phyloP scores from a whole-genome alignment of 2,888 invertebrate genomes.

The Pogonocherus hispidulus region DNA sequence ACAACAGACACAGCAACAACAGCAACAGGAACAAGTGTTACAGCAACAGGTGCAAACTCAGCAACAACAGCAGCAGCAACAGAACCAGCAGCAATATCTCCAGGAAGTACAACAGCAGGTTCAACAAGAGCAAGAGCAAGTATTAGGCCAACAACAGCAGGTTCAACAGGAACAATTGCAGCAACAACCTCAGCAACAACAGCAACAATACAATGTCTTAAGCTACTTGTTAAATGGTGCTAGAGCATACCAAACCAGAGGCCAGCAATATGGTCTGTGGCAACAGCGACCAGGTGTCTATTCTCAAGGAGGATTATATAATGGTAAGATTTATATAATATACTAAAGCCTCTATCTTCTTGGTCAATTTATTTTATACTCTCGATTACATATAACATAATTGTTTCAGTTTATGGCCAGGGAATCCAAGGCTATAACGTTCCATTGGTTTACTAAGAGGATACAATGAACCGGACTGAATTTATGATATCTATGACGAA shows the following conservation, averaged over 20 bases:
- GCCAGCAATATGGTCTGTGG: not conserved
- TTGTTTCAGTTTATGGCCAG: not conserved
- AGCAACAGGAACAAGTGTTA: not conserved
- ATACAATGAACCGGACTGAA: not conserved
- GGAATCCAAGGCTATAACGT: too few relatives aligned
- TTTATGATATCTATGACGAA: not conserved
- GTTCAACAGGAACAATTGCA: not conserved
- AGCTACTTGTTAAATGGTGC: not conserved
- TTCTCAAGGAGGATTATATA: not conserved
- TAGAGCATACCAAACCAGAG: not conserved
- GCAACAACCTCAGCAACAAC: too few relatives aligned
- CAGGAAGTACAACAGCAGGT: not conserved
- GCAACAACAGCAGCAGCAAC: constrained; percentile 3
- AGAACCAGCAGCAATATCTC: not conserved
- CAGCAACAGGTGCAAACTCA: not conserved
- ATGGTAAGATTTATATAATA: too few relatives aligned
- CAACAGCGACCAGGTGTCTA: constrained; percentile 4
- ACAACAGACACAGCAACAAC: not conserved
- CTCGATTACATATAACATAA: too few relatives aligned
- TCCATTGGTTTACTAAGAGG: constrained; percentile 1
- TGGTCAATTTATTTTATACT: too few relatives aligned
- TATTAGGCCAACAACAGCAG: not conserved
- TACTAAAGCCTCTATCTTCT: too few relatives aligned
- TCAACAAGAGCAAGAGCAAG: not conserved
- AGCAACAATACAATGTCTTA: not conserved